Percentiles rank a stretch among this genome's conserved stretches.
phyloP scores from a whole-genome alignment of 2,113 vertebrate species.

The Mormoops blainvillei region DNA sequence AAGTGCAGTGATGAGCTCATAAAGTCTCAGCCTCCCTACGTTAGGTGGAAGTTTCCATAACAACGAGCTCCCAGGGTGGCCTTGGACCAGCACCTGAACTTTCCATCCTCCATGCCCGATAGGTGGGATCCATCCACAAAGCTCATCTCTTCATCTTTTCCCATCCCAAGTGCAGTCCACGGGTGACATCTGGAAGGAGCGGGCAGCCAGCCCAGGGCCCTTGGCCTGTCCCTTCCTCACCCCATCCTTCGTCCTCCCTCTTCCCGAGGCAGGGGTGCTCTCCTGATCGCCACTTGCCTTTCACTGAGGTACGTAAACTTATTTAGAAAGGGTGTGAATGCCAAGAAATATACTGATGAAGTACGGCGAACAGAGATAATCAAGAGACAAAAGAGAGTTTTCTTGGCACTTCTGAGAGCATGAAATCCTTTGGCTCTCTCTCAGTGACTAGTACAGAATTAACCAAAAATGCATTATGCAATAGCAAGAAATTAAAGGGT shows the following conservation, averaged over 20 bases:
- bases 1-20: neutral
- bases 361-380: neutral
- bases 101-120: neutral
- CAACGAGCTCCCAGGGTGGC: neutral
- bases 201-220: neutral
- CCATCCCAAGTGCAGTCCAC: neutral
- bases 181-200: neutral
- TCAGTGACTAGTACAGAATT: neutral
- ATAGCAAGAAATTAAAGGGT: neutral
- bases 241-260: neutral
- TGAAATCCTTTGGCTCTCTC: neutral
- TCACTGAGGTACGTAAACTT: neutral
- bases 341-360: neutral
- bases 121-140: neutral
- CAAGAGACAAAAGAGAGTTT: slow-evolving; percentile 19
- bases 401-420: neutral
- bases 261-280: neutral
- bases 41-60: neutral
- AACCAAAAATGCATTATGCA: neutral
- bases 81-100: neutral
- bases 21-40: neutral
- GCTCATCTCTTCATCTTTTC: neutral
- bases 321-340: neutral
- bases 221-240: neutral
- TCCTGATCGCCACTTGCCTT: neutral